Base-by-base conservation (phyloP, 1,140 invertebrate species). In the Riptortus pedestris region DNA sequence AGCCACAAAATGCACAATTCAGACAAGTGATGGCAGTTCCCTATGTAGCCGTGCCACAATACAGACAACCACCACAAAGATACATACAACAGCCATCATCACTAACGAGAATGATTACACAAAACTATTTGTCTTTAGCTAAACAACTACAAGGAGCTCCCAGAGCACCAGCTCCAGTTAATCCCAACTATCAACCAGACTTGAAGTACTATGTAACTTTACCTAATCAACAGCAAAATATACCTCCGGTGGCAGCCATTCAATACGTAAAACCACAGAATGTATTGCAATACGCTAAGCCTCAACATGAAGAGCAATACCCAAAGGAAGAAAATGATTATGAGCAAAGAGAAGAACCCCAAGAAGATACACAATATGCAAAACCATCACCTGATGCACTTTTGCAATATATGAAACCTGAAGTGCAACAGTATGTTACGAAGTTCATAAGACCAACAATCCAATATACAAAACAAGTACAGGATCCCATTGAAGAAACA, bases 1-100 rank as follows among this genome's bases (percentile, higher is more conserved):
- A 83, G 81, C n/a, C n/a, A 4, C 28, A 59, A 20, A 59, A 29
- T 20, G 43, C n/a, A 62, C 61, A 47, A 12, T 38, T 18, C 5
- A 33, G 59, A 38, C n/a, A n/a, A 60, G 38, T 43, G 20, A 60
- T 60, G 22, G 51, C 51, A 27, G 57, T 38, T 2, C 31, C 28
- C 4, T 29, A 31, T 14, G 2, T 33, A 7, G 7, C 57, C 18
- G 57, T 31, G n/a, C 57, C 28, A 2, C 57, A 59, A 33, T 59
- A 59, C n/a, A 59, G 57, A 29, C 73, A 59, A 69, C 71, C 63
- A 4, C 61, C 61, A 4, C 64, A 62, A 51, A 52, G 60, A n/a
- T 63, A 63, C 24, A 27, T 57, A 16, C 66, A 67, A 28, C 63
- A 61, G 51, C 59, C 52, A 18, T 43, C 48, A 28, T 29, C 52